Percentiles rank a stretch among this genome's conserved stretches.
Conservation (phyloP, 2,113 vertebrate species). For the Eulemur macaco region DNA sequence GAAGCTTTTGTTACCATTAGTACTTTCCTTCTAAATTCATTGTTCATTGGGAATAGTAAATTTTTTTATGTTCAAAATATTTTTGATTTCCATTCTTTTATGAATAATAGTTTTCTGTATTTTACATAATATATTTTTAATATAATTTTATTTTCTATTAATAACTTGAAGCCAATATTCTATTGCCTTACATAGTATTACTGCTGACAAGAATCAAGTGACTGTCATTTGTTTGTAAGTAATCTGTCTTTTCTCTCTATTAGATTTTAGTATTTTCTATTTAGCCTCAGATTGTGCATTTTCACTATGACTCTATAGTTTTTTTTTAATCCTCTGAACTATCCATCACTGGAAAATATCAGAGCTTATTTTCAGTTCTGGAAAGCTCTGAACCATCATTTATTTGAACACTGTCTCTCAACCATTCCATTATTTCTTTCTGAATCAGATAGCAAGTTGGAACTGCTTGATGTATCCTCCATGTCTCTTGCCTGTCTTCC, state of each 20-base stretch:
- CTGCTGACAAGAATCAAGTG: neutral
- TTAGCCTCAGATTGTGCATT: neutral
- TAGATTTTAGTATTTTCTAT: neutral
- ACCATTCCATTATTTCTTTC: neutral
- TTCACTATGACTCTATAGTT: neutral
- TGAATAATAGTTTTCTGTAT: neutral
- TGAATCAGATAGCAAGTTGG: neutral
- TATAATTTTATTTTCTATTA: neutral
- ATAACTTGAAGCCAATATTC: neutral
- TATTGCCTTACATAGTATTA: neutral
- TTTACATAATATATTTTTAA: neutral
- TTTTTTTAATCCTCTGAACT: neutral
- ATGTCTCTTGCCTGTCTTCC: neutral
- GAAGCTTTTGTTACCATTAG: neutral
- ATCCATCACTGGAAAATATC: neutral
- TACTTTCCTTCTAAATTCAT: neutral
- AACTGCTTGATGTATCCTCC: neutral
- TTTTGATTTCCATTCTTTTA: neutral
- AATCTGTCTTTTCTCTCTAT: neutral
- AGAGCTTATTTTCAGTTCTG: neutral
- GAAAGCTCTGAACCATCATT: neutral
- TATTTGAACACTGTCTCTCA: neutral
- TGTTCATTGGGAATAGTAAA: neutral
- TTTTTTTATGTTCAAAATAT: neutral
- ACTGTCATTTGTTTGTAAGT: neutral